These are phyloP conservation scores for Melanophora roralis DNA, from an alignment of 2,888 invertebrate genomes.

Conservation along the genomic window DNA sequence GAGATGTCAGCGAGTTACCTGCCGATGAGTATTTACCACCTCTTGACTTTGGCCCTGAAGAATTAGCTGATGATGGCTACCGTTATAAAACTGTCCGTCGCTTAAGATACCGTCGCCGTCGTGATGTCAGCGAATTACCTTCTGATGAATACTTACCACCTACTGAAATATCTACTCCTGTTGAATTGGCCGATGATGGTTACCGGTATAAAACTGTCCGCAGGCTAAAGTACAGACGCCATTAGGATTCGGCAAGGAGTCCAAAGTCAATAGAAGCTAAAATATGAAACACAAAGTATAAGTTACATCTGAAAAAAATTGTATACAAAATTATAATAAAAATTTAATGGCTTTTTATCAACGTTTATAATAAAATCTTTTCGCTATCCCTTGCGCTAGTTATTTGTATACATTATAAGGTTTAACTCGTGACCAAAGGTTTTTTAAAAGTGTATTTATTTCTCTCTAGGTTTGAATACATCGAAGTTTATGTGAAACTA, in stretches of 20 bases:
- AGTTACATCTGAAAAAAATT: too few species aligned
- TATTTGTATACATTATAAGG: too few species aligned
- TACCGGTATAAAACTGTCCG: conserved; percentile 70
- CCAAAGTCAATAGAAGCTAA: too few species aligned
- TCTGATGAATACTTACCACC: conserved; percentile 69
- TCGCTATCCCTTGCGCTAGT: too few species aligned
- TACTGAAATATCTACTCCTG: conserved; percentile 33
- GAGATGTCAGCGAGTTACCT: conserved; percentile 66
- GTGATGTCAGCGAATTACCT: conserved; percentile 67
- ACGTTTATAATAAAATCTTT: too few species aligned
- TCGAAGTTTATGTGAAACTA: too few species aligned
- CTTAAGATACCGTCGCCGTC: conserved; percentile 64
- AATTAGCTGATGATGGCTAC: conserved; percentile 60
- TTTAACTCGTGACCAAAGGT: too few species aligned
- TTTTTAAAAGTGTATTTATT: too few species aligned
- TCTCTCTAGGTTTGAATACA: too few species aligned
- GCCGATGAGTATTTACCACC: conserved; percentile 69
- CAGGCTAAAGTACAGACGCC: conserved; percentile 65
- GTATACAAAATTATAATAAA: too few species aligned
- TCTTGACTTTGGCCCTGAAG: conserved; percentile 52
- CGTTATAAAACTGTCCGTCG: conserved; percentile 64
- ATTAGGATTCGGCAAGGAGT: conserved; percentile 35
- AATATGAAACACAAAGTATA: too few species aligned
- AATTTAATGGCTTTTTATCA: too few species aligned
- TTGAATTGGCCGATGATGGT: conserved; percentile 66